Base-by-base conservation (phyloP, 2,888 invertebrate species). In the Drosophila subsilvestris region DNA sequence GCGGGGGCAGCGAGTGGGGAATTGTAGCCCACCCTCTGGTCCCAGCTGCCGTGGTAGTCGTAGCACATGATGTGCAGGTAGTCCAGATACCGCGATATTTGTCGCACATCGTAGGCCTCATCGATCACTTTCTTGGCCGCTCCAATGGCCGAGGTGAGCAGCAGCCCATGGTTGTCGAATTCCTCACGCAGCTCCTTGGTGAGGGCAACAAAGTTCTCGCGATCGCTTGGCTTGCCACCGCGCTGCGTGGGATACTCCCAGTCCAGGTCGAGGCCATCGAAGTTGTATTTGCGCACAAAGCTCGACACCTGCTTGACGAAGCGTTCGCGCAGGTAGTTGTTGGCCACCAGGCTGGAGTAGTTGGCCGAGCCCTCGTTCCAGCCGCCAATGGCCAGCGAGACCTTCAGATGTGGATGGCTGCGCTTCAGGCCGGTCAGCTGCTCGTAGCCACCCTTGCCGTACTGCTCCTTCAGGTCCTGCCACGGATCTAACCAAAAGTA, bases 1-100 rank as follows among this genome's bases (percentile, higher is more conserved):
- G 87, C 76, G 0, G 94, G 93, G 27, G 92, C 93, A 8, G 63
- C 72, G 9, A 98, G 88, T 0, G 97, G 97, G 0, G 97, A 95
- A 89, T 97, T 97, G 10, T 96, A 95, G 0, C 96, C 96, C 0
- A 96, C 94, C 63, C 93, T 93, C 0, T 93, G 93, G 80, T 97
- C 96, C 97, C 97, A 97, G 7, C 95, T 94, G 0, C 97, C 97
- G 79, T 97, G 97, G 90, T 97, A 97, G 91, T 98, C 97, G 90
- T 98, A 98, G 71, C 96, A 96, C 97, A 97, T 97, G 90, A 97
- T 94, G 80, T 97, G 96, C 43, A 97, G 93, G 62, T 94, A 94
- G 90, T 96, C 95, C 45, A 96, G 90, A 88, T 95, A 94, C 0
- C 94, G 91, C 17, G 95, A 94, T 14, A 98, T 92, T 74, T 94